Evolutionary conservation across 2,797 vertebrate species (phyloP).

Genomic region (Etheostoma nigrum): DNA sequence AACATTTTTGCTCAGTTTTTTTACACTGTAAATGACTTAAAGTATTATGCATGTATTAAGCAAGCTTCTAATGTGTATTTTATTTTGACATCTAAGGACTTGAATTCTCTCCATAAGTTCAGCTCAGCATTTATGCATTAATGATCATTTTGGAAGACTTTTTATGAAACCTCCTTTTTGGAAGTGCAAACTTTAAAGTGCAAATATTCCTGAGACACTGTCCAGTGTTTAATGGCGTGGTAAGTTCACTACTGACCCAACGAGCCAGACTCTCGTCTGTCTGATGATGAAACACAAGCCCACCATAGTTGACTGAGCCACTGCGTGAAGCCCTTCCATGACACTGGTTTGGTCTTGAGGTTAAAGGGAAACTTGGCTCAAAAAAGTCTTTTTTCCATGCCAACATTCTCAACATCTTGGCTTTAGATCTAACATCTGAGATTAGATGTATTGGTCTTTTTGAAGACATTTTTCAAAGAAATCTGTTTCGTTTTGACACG

Average conservation of each 20-base stretch:
- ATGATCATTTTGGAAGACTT: slow-evolving; percentile 18
- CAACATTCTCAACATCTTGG: slow-evolving; percentile 51
- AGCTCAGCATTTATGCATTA: slow-evolving; percentile 13
- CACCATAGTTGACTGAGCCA: slow-evolving; percentile 40
- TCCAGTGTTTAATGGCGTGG: slow-evolving; percentile 49
- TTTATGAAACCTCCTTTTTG: slow-evolving; percentile 33
- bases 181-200: slow-evolving; percentile 21
- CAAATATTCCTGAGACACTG: slow-evolving; percentile 40
- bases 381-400: slow-evolving; percentile 36
- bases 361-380: slow-evolving; percentile 52
- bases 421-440: slow-evolving; percentile 53
- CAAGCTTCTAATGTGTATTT: not conserved
- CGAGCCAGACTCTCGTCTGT: slow-evolving; percentile 23
- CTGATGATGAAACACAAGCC: slow-evolving; percentile 57
- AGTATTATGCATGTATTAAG: not conserved
- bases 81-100: not conserved
- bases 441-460: slow-evolving; percentile 52
- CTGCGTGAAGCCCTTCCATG: slow-evolving; percentile 38
- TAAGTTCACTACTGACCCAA: slow-evolving; percentile 43
- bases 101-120: slow-evolving; percentile 1
- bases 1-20: not conserved
- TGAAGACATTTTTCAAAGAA: slow-evolving; percentile 39
- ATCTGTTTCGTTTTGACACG: slow-evolving; percentile 45
- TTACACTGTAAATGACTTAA: not conserved
- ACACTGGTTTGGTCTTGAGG: slow-evolving; percentile 39